Evolutionary conservation across 2,113 vertebrate species (phyloP).

Genomic region (Thamnaconus septentrionalis): DNA sequence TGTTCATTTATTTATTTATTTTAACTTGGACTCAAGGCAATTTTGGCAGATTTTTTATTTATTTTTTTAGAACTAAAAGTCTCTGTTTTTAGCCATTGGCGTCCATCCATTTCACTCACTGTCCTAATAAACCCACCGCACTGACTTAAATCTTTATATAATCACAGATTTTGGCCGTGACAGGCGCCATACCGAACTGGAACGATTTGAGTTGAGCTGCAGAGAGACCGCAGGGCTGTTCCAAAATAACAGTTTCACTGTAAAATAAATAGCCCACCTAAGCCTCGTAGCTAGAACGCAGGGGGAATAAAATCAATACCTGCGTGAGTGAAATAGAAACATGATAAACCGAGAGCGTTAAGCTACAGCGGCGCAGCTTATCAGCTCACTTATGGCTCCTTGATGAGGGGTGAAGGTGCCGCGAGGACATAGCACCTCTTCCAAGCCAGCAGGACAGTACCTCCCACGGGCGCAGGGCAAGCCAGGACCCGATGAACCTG

Average conservation of each 20-base stretch:
- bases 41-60: neutral
- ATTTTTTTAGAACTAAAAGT: neutral
- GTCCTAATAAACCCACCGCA: constrained; percentile 11
- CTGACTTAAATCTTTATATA: constrained; percentile 11
- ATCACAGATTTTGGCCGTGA: constrained; percentile 13
- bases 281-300: neutral
- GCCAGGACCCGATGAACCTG: constrained; percentile 77
- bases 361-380: neutral
- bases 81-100: neutral
- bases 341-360: neutral
- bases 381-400: constrained; percentile 75
- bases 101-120: constrained; percentile 37
- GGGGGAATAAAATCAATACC: neutral
- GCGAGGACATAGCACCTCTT: constrained; percentile 76
- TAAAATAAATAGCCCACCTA: neutral
- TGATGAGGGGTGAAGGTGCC: constrained; percentile 82
- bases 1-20: constrained; percentile 3
- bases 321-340: neutral
- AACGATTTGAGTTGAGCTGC: constrained; percentile 4
- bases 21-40: constrained; percentile 12
- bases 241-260: neutral
- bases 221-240: neutral
- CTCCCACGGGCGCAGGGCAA: constrained; percentile 79
- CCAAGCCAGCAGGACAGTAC: constrained; percentile 79
- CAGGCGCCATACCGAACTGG: neutral